Conservation (phyloP, 2,113 vertebrate genomes). For the Varanus salvator region DNA sequence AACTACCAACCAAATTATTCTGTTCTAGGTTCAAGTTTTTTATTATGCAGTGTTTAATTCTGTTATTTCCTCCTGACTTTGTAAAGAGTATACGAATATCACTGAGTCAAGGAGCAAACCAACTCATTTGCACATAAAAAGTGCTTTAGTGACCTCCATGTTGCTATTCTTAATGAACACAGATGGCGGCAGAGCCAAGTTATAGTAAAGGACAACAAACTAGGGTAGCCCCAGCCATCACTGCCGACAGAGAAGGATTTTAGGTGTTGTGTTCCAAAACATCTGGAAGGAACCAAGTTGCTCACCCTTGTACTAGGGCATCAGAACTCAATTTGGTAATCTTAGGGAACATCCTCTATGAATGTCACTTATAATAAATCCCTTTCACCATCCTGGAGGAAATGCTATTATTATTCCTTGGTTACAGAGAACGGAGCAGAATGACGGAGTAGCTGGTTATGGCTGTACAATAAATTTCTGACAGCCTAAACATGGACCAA, state of each 20-base stretch:
- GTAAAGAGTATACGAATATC: not conserved
- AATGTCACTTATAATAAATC: not conserved
- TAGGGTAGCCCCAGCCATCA: not conserved
- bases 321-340: not conserved
- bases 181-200: not conserved
- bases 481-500: not conserved
- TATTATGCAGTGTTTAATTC: slow-evolving; percentile 5
- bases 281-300: no score
- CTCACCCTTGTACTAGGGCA: not conserved
- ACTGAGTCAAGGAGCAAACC: not conserved
- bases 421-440: not conserved
- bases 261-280: no score
- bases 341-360: not conserved
- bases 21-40: not conserved
- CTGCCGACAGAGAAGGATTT: no score
- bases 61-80: not conserved
- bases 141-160: not conserved
- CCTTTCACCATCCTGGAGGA: not conserved
- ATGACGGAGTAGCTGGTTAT: not conserved
- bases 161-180: slow-evolving; percentile 2
- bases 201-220: not conserved
- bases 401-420: not conserved
- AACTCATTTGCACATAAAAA: not conserved
- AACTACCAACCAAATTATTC: not conserved
- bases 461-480: not conserved